Evolutionary conservation across 2,797 vertebrate species (phyloP), one percentile per base, ranked within the genome.

Genomic region (Sebastes kiyomatsui): DNA sequence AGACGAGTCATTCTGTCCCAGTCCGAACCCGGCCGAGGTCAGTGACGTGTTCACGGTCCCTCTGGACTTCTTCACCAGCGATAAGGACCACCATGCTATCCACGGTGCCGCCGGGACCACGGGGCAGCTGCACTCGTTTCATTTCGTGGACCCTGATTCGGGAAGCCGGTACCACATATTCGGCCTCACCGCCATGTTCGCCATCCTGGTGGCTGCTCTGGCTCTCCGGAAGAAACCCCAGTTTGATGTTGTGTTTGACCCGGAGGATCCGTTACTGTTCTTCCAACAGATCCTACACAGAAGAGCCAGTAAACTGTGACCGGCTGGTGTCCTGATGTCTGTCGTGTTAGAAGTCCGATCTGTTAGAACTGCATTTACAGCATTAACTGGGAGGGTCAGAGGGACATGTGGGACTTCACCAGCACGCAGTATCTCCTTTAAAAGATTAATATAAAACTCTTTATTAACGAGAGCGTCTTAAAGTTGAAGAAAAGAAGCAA

Each of bases 21-120:
- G 72, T 73, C 96, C 96, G 12, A 98, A 98, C 85, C 96, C 97
- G 0, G 94, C 90, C 1, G 98, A 99, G 95, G 98, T 99, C 70
- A 97, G 96, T 0, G 88, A 95, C 0, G 97, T 97, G 52, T 99
- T 99, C 91, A 55, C 95, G 0, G 92, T 97, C 25, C 98, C 98
- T 0, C 61, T 99, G 95, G 96, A 96, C n/a, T 96, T 97, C 77
- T 99, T 99, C 79, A 75, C 96, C 35, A 87, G 85, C 18, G 89
- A 95, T 3, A 79, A 85, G 3, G 75, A 95, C 81, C 95, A 99
- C 92, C 66, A 54, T 2, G 13, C 70, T 4, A 2, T 71, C 32
- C 76, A 79, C 20, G 22, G 58, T 7, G 22, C 88, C 12, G 7
- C 68, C 1, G 91, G 90, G 4, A 23, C 22, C 10, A 2, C 0